phyloP scores from a whole-genome alignment of 2,113 vertebrate genomes.

The Thunnus thynnus region DNA sequence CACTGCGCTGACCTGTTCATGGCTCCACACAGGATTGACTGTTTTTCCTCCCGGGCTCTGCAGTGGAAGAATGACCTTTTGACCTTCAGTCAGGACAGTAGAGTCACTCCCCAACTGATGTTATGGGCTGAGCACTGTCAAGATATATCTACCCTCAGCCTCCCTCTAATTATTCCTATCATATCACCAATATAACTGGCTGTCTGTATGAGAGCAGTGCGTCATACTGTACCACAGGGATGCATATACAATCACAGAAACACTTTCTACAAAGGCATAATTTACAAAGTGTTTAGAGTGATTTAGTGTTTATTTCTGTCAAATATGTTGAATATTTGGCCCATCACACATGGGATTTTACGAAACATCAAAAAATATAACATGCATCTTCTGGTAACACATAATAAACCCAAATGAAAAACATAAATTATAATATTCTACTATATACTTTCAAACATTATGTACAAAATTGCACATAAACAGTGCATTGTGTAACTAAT shows the following conservation, averaged over 20 bases:
- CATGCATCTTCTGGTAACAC: too few relatives aligned
- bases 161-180: constrained; percentile 12
- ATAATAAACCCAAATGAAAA: too few relatives aligned
- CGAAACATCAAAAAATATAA: too few relatives aligned
- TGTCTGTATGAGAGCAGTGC: background rate
- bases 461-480: too few relatives aligned
- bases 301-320: too few relatives aligned
- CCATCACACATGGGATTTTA: too few relatives aligned
- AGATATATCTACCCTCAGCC: background rate
- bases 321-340: too few relatives aligned
- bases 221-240: background rate
- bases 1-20: constrained; percentile 4
- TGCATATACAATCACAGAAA: background rate
- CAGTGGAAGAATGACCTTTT: constrained; percentile 23
- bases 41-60: constrained; percentile 2
- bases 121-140: constrained; percentile 18
- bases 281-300: background rate
- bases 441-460: too few relatives aligned
- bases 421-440: too few relatives aligned
- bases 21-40: background rate
- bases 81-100: constrained; percentile 2
- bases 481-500: too few relatives aligned
- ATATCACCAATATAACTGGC: background rate
- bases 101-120: background rate
- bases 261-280: background rate